Evolutionary conservation across 2,797 vertebrate species (phyloP), one percentile per base, ranked within the genome.

Genomic region (Rhinichthys osculus): DNA sequence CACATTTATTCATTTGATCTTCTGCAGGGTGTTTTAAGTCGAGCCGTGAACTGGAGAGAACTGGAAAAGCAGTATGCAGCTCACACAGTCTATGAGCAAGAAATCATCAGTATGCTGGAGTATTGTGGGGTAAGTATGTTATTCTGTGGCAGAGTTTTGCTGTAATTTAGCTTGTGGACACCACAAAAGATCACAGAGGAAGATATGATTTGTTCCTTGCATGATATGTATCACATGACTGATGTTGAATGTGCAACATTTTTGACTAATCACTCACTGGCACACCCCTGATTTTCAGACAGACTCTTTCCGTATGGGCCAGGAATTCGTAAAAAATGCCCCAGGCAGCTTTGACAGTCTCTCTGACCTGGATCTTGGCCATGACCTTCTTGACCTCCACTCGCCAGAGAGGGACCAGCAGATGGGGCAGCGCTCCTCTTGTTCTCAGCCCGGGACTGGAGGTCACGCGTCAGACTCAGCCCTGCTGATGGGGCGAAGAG

Each of bases 1-100:
- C 27, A 35, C 21, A 67, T 21, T 80, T 14, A 47, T 11, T 23
- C 1, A 8, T 5, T 57, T 5, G 33, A 27, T 7, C 23, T 44
- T 89, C 91, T 92, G 81, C 84, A 99, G 98, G 98, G 98, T 57
- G 97, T 99, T 84, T 90, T 99, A 84, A 99, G 98, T 91, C 97
- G 96, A 93, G 97, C 98, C 19, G 95, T 99, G 87, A 99, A 97
- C 91, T 99, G 98, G 98, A 95, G 94, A 44, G 96, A 99, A 89
- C 94, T 99, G 83, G 98, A 99, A 91, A 98, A 98, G 89, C 98
- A 99, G 83, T 99, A 99, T 91, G 96, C 96, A 62, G 92, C 96
- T 4, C 95, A 99, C 86, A 95, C 97, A 0, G 97, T 97, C 83
- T 99, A 99, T 91, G 98, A 99, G 93, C 95, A 99, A 90, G 98